Evolutionary conservation across 2,113 vertebrate genomes (phyloP).

Genomic region (Nothoprocta perdicaria): DNA sequence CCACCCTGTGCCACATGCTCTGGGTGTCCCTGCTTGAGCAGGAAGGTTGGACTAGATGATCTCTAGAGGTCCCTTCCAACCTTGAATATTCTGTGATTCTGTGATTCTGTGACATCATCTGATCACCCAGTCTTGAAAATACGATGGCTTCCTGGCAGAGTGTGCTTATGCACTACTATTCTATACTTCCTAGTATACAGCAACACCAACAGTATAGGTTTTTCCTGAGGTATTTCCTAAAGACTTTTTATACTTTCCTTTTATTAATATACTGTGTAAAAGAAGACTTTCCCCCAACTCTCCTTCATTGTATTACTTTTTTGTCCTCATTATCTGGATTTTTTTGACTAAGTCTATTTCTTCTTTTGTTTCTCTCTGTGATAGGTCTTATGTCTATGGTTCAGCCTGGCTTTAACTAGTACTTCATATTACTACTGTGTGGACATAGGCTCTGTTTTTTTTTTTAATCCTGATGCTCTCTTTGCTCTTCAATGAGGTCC

Average conservation of each 20-base stretch:
- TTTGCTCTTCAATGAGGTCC: neutral
- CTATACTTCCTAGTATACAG: neutral
- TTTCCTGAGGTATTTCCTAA: neutral
- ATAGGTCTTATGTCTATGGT: neutral
- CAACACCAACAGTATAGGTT: neutral
- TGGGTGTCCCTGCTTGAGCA: too few species aligned
- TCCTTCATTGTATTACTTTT: neutral
- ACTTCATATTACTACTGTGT: too few species aligned
- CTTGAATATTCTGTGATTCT: too few species aligned
- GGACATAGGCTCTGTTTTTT: neutral
- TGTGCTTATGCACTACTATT: neutral
- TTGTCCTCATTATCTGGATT: neutral
- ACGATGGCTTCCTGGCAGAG: neutral
- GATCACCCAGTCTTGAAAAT: neutral
- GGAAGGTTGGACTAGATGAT: too few species aligned
- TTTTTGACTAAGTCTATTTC: neutral
- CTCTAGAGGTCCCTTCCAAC: too few species aligned
- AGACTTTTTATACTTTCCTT: neutral
- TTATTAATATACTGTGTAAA: neutral
- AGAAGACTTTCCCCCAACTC: neutral
- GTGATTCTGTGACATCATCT: too few species aligned
- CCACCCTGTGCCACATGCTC: too few species aligned
- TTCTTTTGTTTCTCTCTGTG: neutral
- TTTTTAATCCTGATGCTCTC: neutral
- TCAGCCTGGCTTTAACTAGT: neutral